These are phyloP conservation scores for Noctua janthina DNA, from an alignment of 2,888 invertebrate genomes.

Conservation along the genomic window DNA sequence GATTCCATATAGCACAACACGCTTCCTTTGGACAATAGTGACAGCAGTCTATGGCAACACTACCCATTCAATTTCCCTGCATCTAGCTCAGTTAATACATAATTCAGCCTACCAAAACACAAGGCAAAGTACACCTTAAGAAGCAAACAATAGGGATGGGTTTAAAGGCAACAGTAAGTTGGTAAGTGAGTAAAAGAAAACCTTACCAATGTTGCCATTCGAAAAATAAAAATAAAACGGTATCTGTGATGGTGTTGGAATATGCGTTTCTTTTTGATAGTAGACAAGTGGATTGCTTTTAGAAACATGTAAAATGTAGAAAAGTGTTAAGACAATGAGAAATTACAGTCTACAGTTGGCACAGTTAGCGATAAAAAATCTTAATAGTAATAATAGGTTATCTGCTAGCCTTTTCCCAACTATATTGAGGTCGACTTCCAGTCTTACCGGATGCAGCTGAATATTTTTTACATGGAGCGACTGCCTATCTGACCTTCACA, in stretches of 20 bases:
- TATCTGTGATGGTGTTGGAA: slow-evolving; percentile 36
- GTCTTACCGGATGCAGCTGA: too few species aligned
- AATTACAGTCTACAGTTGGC: too few species aligned
- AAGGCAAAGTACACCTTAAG: slow-evolving; percentile 32
- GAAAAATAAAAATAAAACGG: slow-evolving; percentile 61
- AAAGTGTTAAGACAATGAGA: too few species aligned
- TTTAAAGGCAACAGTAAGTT: slow-evolving; percentile 19
- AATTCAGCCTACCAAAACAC: background rate
- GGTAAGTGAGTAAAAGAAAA: slow-evolving; percentile 59
- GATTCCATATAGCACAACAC: slow-evolving; percentile 68
- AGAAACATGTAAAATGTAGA: background rate
- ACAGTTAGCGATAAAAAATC: background rate
- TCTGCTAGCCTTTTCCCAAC: background rate
- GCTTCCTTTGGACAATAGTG: slow-evolving; percentile 70
- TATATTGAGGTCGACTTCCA: background rate
- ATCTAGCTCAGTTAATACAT: slow-evolving; percentile 64
- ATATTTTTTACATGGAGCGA: too few species aligned
- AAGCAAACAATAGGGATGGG: fast-evolving
- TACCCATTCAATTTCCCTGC: slow-evolving; percentile 72
- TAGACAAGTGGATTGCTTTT: slow-evolving; percentile 31
- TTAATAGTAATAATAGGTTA: background rate
- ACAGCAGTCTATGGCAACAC: slow-evolving; percentile 70
- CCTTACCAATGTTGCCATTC: slow-evolving; percentile 64
- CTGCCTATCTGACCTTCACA: too few species aligned
- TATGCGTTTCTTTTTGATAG: slow-evolving; percentile 31